Base-by-base conservation (phyloP, 2,888 invertebrate species). In the Tetrapedia diversipes region DNA sequence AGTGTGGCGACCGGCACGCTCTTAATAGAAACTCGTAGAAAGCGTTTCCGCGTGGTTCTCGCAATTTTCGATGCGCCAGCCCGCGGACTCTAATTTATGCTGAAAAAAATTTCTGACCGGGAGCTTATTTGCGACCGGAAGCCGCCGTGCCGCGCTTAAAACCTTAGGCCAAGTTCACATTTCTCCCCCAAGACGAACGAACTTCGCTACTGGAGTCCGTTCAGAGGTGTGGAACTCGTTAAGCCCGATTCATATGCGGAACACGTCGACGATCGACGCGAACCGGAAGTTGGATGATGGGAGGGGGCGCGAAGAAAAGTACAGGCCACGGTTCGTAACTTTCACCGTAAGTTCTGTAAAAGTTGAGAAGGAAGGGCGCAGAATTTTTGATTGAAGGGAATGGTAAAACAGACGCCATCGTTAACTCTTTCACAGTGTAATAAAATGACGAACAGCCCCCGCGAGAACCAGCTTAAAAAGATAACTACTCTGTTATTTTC, bases 191-290 rank as follows among this genome's bases (percentile, higher is more conserved):
- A 16, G 51, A 2, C 39, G 54, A 19, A 22, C 19, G 2, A 37
- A 53, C n/a, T 16, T 27, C 27, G 4, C 39, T 16, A 24, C 24
- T 14, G n/a, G 32, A 29, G 51, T 60, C 69, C 64, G 43, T 78
- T 63, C 59, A 63, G 19, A 27, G 57, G 54, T 29, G 56, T 1
- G n/a, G 37, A 45, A 57, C 65, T 77, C 68, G 72, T 79, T 77
- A 79, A 60, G 61, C 57, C 45, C 79, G 65, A 77, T 79, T 79
- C 79, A 71, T 77, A 79, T 71, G 75, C 76, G 76, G 68, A 57
- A 19, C 39, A 65, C 56, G 72, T 53, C 60, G 59, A 7, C 57
- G 51, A 70, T 59, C 41, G 61, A 4, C 4, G 34, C 22, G 32
- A 43, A 59, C 51, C 27, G 47, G 6, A 51, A 10, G 49, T 24